Base-by-base conservation (phyloP, 2,797 vertebrate species). In the Glossophaga mutica region DNA sequence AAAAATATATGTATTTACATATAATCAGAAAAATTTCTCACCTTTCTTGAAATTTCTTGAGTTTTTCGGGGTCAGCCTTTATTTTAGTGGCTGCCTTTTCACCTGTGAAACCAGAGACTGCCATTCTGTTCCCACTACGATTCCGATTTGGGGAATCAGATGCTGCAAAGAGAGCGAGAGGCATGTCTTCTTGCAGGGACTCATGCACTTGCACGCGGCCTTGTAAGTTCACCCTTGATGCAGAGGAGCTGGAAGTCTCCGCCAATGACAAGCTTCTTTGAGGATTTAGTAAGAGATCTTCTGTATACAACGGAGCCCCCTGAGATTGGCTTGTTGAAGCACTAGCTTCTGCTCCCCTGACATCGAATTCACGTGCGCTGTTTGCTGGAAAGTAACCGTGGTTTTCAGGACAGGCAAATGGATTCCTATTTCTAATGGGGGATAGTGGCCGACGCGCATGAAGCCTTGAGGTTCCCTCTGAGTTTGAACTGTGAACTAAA, bases 11-110 rank as follows among this genome's bases (percentile, higher is more conserved):
- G 2, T n/a, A 44, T 24, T 77, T 55, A 37, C 10, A 83, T 57
- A n/a, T 24, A 88, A 48, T 76, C 48, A 73, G 21, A 70, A 91
- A 42, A 59, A 67, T 9, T 79, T 48, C 96, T 98, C 42, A 98
- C 98, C 98, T 98, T 83, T 98, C 96, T 68, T 92, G 95, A 16
- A 98, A 86, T 90, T 97, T 98, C 90, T 96, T 97, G 57, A 98
- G 96, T 81, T 97, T 98, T 93, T 98, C 97, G 2, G 97, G 95
- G 42, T 98, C 97, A 7, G 93, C 59, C 55, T 86, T 95, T 62
- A 77, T 88, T 46, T 95, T 94, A 39, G 78, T 81, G 34, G 1
- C 76, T 67, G 86, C 94, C 34, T 97, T 95, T 70, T 59, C 29
- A 39, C 57, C 90, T 48, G 46, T 15, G 46, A 95, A 82, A 59